These are phyloP conservation scores for Hymenopus coronatus DNA, from an alignment of 2,888 invertebrate genomes.

Conservation along the genomic window DNA sequence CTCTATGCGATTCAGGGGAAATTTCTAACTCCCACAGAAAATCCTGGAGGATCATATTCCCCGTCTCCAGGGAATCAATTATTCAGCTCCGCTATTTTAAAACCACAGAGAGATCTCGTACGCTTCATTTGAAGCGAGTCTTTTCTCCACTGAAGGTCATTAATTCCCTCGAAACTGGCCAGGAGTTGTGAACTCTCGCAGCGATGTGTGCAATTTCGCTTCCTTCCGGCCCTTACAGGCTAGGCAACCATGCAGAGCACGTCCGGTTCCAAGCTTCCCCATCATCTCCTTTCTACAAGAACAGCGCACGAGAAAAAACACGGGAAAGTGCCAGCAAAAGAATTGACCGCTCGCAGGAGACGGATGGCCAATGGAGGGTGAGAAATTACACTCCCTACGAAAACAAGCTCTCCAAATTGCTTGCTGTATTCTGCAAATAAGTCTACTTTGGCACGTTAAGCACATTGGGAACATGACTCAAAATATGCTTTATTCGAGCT, in stretches of 20 bases:
- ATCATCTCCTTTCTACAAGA: background rate
- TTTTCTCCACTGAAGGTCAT: background rate
- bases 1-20: background rate
- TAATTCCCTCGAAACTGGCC: background rate
- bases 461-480: background rate
- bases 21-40: background rate
- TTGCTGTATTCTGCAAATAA: background rate
- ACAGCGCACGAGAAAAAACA: background rate
- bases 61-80: background rate
- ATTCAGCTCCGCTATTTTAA: background rate
- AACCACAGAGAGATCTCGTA: background rate
- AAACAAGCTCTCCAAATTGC: background rate
- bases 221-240: background rate
- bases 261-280: background rate
- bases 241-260: background rate
- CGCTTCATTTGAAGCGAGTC: background rate
- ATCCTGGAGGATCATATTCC: background rate
- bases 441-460: no score
- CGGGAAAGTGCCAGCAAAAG: background rate
- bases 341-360: background rate
- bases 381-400: background rate
- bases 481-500: no score
- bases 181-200: background rate
- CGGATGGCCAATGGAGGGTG: background rate
- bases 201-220: background rate